Evolutionary conservation across 2,797 vertebrate genomes (phyloP).

Genomic region (Silurus lanzhouensis): DNA sequence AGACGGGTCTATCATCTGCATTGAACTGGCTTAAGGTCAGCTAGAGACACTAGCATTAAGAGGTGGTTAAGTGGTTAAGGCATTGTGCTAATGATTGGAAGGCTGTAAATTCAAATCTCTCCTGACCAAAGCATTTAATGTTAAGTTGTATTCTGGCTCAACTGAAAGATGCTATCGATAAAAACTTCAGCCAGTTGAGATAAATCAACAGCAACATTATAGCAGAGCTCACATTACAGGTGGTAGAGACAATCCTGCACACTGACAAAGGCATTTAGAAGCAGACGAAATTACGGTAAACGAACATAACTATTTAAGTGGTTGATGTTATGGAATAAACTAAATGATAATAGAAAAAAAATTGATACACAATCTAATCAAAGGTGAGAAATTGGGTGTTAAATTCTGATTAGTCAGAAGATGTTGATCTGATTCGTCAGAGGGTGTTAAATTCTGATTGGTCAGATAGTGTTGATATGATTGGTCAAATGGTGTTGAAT

Average conservation of each 20-base stretch:
- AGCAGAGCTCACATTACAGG: neutral
- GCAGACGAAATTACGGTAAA: neutral
- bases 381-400: neutral
- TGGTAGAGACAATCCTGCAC: neutral
- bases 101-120: neutral
- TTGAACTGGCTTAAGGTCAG: neutral
- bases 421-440: neutral
- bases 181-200: neutral
- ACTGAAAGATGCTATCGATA: neutral
- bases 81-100: neutral
- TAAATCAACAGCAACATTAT: neutral
- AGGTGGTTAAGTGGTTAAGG: neutral
- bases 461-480: no score
- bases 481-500: no score
- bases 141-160: neutral
- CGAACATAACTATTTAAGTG: neutral
- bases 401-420: neutral
- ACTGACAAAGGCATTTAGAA: neutral
- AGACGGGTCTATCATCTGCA: neutral
- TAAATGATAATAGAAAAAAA: neutral
- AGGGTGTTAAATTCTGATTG: no score
- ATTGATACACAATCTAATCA: neutral
- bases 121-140: neutral
- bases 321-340: neutral
- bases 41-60: neutral